Evolutionary conservation across 2,888 invertebrate species (phyloP), one percentile per base, ranked within the genome.

Genomic region (Tuta absoluta): DNA sequence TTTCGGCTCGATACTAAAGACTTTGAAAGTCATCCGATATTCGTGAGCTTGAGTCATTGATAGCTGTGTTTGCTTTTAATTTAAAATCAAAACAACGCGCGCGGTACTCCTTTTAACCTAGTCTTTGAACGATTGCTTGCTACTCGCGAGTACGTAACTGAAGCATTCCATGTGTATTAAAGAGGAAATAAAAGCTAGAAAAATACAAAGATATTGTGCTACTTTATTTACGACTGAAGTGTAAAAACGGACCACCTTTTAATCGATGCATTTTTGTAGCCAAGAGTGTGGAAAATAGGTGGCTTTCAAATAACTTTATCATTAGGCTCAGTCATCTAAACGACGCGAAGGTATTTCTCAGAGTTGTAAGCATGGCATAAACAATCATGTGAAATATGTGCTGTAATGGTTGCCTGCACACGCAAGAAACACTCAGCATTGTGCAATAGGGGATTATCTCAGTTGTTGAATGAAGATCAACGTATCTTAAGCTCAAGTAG

Each of bases 361-460:
- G 56, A 56, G 33, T 14, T 56, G 8, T 33, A 33, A 24, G 28
- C 33, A 33, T 28, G 17, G 28, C n/a, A 56, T 33, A 56, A 33
- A 56, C 56, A 56, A 56, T 56, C 56, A 56, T 56, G 56, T 56
- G 56, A 56, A 56, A 24, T 56, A 33, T 56, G n/a, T 56, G 56
- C 56, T 17, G 75, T 63, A 70, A 71, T 61, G 58, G 28, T 14
- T 33, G 56, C 56, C n/a, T 33, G 28, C 28, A 33, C 56, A 14
- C 23, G 14, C 51, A 57, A 62, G 38, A 24, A 56, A 63, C 37
- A 53, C 62, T 33, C 24, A 12, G n/a, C 17, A 63, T 60, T 58
- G 65, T 66, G 64, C 66, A 63, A 68, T 48, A 58, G 49, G 37
- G 45, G 58, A 66, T 68, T 68, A 65, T 65, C 64, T 66, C 66